These are phyloP conservation scores for Nibea coibor DNA, from an alignment of 2,113 vertebrate species.

Conservation along the genomic window DNA sequence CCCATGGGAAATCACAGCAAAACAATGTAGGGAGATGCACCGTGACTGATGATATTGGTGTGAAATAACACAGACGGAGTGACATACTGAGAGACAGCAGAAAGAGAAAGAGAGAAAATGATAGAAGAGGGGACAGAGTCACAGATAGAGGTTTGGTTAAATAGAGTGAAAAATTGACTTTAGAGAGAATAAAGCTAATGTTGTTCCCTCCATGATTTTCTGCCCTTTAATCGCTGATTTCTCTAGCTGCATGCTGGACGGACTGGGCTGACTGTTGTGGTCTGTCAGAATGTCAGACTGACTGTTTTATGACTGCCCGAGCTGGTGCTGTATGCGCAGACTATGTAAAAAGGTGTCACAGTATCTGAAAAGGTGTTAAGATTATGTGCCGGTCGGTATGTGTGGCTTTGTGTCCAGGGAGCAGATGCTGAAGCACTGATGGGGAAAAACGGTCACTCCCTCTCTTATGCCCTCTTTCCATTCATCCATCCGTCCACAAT, in stretches of 20 bases:
- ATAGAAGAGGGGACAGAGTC: constrained; percentile 33
- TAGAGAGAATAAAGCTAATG: constrained; percentile 51
- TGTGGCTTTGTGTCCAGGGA: constrained; percentile 27
- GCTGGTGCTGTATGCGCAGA: constrained; percentile 17
- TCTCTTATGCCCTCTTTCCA: constrained; percentile 14
- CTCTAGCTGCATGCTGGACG: not conserved
- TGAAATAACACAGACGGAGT: constrained; percentile 64
- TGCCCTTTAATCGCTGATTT: constrained; percentile 41
- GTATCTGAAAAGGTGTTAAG: constrained; percentile 4
- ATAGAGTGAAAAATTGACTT: constrained; percentile 62
- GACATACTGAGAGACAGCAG: constrained; percentile 12
- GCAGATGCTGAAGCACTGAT: constrained; percentile 47
- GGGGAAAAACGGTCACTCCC: constrained; percentile 35
- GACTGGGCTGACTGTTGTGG: not conserved
- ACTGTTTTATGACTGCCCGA: constrained; percentile 5
- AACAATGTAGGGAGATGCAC: constrained; percentile 77
- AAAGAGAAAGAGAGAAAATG: constrained; percentile 33
- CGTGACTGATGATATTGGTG: constrained; percentile 78
- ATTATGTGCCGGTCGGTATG: not conserved
- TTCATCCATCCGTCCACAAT: constrained; percentile 21
- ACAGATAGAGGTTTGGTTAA: constrained; percentile 48
- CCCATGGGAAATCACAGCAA: constrained; percentile 79
- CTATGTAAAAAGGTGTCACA: not conserved
- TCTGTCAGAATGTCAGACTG: not conserved
- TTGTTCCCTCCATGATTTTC: constrained; percentile 25